phyloP scores from a whole-genome alignment of 2,113 vertebrate species.

The Isichthys henryi region DNA sequence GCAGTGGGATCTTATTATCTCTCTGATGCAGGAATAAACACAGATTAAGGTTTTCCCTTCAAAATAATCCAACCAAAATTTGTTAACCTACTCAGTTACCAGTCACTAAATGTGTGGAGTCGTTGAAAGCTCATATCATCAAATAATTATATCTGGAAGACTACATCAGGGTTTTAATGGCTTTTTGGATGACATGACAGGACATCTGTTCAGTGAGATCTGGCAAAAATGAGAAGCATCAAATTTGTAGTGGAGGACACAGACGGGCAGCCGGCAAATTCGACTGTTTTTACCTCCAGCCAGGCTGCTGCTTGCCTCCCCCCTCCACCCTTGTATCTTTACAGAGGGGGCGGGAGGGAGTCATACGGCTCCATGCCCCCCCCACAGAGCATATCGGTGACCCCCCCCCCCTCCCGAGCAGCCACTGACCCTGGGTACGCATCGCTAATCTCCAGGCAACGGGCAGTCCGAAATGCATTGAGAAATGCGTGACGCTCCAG shows the following conservation, averaged over 20 bases:
- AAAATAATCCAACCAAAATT: background rate
- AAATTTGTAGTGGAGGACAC: background rate
- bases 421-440: conserved; percentile 18
- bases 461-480: conserved; percentile 9
- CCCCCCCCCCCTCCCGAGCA: background rate
- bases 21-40: background rate
- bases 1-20: background rate
- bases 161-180: background rate
- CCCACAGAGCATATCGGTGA: background rate
- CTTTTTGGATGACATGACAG: conserved; percentile 3
- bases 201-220: background rate
- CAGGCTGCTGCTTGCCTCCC: background rate
- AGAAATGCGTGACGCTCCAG: conserved; percentile 28
- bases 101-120: background rate
- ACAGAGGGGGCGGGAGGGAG: background rate
- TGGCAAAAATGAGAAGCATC: conserved; percentile 1
- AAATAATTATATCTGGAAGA: background rate
- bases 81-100: background rate
- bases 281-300: background rate
- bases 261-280: background rate
- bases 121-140: background rate
- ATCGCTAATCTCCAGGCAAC: conserved; percentile 31
- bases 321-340: background rate
- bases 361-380: background rate
- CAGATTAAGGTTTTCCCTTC: background rate